Evolutionary conservation across 2,113 vertebrate species (phyloP), one percentile per base, ranked within the genome.

Genomic region (Burhinus oedicnemus): DNA sequence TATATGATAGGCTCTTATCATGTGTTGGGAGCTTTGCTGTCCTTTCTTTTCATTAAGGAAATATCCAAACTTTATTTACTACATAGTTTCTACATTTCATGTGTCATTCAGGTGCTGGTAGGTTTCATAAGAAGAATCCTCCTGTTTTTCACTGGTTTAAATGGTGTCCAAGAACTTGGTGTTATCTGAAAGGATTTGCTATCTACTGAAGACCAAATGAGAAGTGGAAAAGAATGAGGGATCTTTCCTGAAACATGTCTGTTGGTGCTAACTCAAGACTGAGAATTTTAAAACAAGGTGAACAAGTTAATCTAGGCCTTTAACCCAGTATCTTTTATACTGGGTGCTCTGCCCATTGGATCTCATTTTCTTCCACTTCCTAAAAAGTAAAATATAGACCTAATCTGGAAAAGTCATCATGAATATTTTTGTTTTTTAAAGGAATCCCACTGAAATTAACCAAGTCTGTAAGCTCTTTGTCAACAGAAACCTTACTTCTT

Each of bases 361-460:
- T n/a, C 2, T 0, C 25, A 4, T 38, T 72, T 86, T 15, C 11
- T 76, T 54, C 72, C 9, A 47, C 7, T 52, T 60, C 4, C 17
- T 65, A 14, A 65, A 86, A 83, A 36, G 4, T 32, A 40, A 69
- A 83, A 83, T 36, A 34, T 9, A 70, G 36, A 51, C 3, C 1
- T 4, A 51, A 9, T 36, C 11, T 10, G 69, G 34, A 55, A 89
- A 61, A 66, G 5, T 55, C 0, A 4, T 19, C 0, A 38, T n/a
- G 5, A 36, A 38, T 34, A 75, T 18, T 49, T 69, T 29, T 49
- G 1, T 47, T 57, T 91, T 91, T 76, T 49, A 68, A 79, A 79
- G 18, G 6, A 29, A 65, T 85, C 2, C 4, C 11, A 60, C 8
- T 49, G 16, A 89, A 90, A 77, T 64, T 40, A 62, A 78, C 51